These are phyloP conservation scores for Drosophila silvestris DNA, from an alignment of 2,888 invertebrate genomes.

Conservation along the genomic window DNA sequence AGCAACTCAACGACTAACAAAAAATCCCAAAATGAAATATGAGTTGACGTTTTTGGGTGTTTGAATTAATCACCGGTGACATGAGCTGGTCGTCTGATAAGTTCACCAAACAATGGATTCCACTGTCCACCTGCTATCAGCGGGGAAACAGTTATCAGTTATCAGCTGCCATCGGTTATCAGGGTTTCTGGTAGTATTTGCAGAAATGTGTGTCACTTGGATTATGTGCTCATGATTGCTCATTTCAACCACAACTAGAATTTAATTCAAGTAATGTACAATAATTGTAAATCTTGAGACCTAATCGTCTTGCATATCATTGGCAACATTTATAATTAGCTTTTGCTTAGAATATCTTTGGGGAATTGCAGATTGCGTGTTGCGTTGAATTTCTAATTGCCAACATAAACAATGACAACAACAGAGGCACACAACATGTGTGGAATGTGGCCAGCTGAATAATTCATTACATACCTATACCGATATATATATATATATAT, in stretches of 20 bases:
- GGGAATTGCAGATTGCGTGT: conserved; percentile 11
- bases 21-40: background rate
- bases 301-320: conserved; percentile 40
- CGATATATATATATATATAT: background rate
- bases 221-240: background rate
- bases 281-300: conserved; percentile 46
- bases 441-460: conserved; percentile 29
- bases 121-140: conserved; percentile 42
- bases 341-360: conserved; percentile 2
- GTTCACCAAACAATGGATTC: conserved; percentile 36
- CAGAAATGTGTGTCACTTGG: conserved; percentile 12
- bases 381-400: conserved; percentile 21
- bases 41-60: conserved; percentile 19
- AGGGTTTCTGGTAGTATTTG: background rate
- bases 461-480: conserved; percentile 52
- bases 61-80: conserved; percentile 37
- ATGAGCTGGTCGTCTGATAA: conserved; percentile 19
- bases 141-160: background rate
- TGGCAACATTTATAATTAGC: conserved; percentile 47
- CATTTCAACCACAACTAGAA: background rate
- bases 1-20: background rate
- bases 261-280: background rate
- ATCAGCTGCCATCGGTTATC: conserved; percentile 4
- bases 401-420: background rate
- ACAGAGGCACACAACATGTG: background rate